A percentile compares a stretch with the other conserved stretches of the same genome.
Conservation (phyloP, 2,888 invertebrate species). For the Stomorhina lunata region DNA sequence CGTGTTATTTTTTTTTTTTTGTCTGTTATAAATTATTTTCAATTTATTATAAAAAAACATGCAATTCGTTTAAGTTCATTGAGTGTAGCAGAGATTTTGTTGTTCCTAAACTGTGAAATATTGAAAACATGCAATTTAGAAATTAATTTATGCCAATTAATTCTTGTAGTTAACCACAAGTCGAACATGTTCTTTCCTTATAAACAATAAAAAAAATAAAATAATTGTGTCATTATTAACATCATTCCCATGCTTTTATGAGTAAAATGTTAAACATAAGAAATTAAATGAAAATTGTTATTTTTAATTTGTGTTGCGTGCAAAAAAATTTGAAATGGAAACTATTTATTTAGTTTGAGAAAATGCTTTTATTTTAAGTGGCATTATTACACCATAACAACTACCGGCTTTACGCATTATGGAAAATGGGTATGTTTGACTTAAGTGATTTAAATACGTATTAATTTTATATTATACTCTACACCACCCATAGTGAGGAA, state of each 20-base stretch:
- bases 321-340: no score
- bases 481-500: background rate
- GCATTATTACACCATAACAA: background rate
- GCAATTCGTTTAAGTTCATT: slow-evolving; percentile 21
- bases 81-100: background rate
- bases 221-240: background rate
- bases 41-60: slow-evolving; percentile 32
- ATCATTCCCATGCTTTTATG: background rate
- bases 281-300: no score
- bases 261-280: background rate
- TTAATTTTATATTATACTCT: background rate
- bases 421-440: slow-evolving; percentile 37
- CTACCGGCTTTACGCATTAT: slow-evolving; percentile 1
- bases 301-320: background rate
- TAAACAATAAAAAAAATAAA: no score
- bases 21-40: no score
- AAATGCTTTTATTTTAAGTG: background rate
- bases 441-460: background rate
- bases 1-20: slow-evolving; percentile 14
- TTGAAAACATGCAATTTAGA: slow-evolving; percentile 15
- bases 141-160: slow-evolving; percentile 34
- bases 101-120: background rate
- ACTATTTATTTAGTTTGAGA: no score
- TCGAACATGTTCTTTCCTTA: background rate
- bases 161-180: background rate